Evolutionary conservation across 2,888 invertebrate genomes (phyloP), one percentile per base, ranked within the genome.

Genomic region (Drepana falcataria): DNA sequence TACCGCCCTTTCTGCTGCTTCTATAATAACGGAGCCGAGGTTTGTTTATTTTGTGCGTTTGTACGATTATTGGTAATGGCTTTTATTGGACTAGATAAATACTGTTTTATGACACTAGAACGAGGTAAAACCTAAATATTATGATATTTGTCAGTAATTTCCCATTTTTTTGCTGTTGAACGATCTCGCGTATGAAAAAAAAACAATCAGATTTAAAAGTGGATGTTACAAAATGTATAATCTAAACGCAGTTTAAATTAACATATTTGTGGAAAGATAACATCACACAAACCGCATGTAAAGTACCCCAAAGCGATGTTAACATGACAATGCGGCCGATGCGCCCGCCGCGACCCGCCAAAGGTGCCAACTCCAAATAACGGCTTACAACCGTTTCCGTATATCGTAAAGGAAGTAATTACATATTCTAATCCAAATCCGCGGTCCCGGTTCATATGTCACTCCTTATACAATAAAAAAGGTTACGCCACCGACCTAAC

Each of bases 331-430:
- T 64, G 61, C 57, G 60, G 59, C 58, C 55, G 55, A 62, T 60
- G 63, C 63, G 58, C 55, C 53, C 59, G 58, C 65, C 65, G 69
- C 66, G 65, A 66, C 69, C 70, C 68, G 62, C 40, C 64, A 75
- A 77, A 83, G 84, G 84, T 84, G 81, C 61, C 72, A 75, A 67
- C 73, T 74, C 68, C 72, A 71, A 70, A 68, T 79, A 84, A 83
- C 83, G 81, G 79, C 78, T 75, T 60, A 75, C 73, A 77, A 79
- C 81, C 83, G 86, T 87, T 89, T 90, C 90, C 91, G 84, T 84
- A 87, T 84, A 81, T 78, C 89, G 85, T 88, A 86, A 87, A 90
- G 91, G 91, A 91, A 91, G 86, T 90, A 90, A 91, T 91, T 91
- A 91, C 88, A 86, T 89, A 90, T 91, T 88, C 91, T 86, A 87